phyloP scores from a whole-genome alignment of 2,113 vertebrate species.

The Myrmecobius fasciatus region DNA sequence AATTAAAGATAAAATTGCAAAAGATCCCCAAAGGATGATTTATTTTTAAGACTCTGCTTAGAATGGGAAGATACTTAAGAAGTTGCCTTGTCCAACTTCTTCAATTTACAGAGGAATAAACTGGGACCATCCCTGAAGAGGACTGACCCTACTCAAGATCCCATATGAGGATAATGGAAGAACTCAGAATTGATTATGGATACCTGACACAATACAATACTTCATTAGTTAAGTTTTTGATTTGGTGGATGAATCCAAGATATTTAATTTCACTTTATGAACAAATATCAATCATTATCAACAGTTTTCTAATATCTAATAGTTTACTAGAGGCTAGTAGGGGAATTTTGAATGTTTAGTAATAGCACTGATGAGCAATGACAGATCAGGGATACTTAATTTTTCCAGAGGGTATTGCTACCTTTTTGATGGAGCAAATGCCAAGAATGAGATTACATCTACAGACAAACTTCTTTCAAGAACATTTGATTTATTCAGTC shows the following conservation, averaged over 20 bases:
- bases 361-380: slow-evolving; percentile 67
- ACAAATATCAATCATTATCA: slow-evolving; percentile 75
- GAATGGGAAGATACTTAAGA: neutral
- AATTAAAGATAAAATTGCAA: neutral
- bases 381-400: slow-evolving; percentile 56
- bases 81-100: neutral
- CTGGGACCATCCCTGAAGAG: neutral
- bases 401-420: slow-evolving; percentile 42
- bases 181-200: neutral
- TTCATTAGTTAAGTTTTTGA: slow-evolving; percentile 41
- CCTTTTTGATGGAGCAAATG: slow-evolving; percentile 39
- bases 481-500: neutral
- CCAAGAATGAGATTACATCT: slow-evolving; percentile 46
- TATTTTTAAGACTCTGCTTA: neutral
- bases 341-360: slow-evolving; percentile 51
- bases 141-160: neutral
- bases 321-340: slow-evolving; percentile 52
- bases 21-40: neutral
- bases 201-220: slow-evolving; percentile 20
- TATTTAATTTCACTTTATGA: slow-evolving; percentile 67
- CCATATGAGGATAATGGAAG: neutral
- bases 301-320: slow-evolving; percentile 53
- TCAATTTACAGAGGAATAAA: neutral
- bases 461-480: slow-evolving; percentile 49
- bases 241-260: slow-evolving; percentile 54